Conservation (phyloP, 2,113 vertebrate genomes). For the Grammomys surdaster region DNA sequence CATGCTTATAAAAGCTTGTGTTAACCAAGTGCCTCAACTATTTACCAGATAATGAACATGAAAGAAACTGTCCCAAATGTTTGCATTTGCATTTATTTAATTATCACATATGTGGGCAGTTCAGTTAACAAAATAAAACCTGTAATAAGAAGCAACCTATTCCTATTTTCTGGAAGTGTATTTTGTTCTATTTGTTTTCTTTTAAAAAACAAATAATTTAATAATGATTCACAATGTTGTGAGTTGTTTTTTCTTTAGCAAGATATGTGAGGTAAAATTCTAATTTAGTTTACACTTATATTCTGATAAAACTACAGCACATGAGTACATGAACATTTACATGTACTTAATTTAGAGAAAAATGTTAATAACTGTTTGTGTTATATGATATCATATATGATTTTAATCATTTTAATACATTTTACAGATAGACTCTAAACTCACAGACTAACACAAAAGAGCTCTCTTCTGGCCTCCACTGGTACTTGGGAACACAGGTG, state of each 20-base stretch:
- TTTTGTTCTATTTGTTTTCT: background rate
- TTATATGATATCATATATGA: background rate
- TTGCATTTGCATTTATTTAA: background rate
- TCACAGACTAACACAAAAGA: background rate
- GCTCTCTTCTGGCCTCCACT: background rate
- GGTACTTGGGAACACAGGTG: background rate
- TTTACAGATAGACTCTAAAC: background rate
- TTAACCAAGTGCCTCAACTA: background rate
- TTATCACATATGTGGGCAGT: background rate
- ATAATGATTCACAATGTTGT: background rate
- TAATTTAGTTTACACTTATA: background rate
- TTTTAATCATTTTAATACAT: background rate
- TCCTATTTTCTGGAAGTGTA: background rate
- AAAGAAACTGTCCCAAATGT: background rate
- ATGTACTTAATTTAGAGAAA: background rate
- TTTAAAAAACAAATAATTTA: background rate
- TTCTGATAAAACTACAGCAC: background rate
- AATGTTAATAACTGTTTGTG: background rate
- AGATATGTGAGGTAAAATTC: background rate
- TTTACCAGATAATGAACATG: background rate
- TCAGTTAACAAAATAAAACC: background rate
- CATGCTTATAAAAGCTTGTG: background rate
- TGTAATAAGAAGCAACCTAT: background rate
- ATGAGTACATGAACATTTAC: fast-evolving
- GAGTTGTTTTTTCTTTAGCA: background rate